Conservation (phyloP, 2,797 vertebrate genomes). For the Brotogeris chrysoptera region DNA sequence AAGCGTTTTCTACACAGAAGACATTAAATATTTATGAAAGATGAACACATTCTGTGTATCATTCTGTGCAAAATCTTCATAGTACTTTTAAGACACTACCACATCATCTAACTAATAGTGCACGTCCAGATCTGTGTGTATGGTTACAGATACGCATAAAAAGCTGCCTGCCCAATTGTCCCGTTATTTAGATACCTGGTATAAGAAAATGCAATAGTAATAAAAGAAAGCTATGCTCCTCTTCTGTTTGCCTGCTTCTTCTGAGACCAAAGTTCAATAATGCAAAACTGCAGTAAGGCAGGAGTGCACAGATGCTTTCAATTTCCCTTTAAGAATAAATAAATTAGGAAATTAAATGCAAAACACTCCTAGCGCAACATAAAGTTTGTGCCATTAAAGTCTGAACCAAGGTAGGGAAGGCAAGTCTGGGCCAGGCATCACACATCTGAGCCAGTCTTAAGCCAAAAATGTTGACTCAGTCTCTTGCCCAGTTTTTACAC, state of each 20-base stretch:
- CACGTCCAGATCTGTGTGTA: background rate
- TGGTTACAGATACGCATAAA: background rate
- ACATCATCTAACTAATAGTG: background rate
- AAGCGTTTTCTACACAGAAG: background rate
- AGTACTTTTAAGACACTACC: background rate
- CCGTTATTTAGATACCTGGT: background rate
- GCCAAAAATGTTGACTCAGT: background rate
- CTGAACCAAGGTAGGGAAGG: background rate
- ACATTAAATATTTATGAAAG: background rate
- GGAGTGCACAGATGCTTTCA: background rate
- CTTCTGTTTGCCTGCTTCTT: background rate
- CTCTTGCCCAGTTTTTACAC: background rate
- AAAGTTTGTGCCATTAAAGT: background rate
- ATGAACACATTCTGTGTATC: background rate
- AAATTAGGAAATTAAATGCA: slow-evolving; percentile 15
- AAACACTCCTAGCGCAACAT: background rate
- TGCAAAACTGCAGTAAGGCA: background rate
- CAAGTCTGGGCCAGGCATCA: background rate
- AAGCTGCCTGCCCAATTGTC: background rate
- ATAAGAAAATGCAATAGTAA: background rate
- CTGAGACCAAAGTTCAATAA: background rate
- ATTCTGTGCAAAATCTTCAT: background rate
- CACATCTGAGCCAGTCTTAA: background rate
- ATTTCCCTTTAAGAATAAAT: slow-evolving; percentile 33
- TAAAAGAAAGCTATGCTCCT: background rate